Base-by-base conservation (phyloP, 2,113 vertebrate genomes). In the Melanerpes aurifrons region DNA sequence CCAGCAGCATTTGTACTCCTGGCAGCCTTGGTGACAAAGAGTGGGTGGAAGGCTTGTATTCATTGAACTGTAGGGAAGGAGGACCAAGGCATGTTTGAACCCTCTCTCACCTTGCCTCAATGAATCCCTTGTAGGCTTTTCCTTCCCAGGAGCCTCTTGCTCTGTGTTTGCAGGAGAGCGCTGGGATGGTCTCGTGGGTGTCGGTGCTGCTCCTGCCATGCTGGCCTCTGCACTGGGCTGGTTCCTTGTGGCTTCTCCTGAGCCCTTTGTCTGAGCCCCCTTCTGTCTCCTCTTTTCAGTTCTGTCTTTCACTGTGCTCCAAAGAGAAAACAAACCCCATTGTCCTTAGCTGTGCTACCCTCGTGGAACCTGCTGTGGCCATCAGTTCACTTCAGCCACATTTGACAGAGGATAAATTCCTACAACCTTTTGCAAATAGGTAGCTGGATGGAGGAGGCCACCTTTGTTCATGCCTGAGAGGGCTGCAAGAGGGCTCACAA, bases 211-310 rank as follows among this genome's bases (percentile, higher is more conserved):
- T 68, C 61, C 89, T 72, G 89, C 86, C 37, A 62, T 0, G 0
- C 78, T 56, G n/a, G 7, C 16, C 45, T 93, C 92, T 2, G 4
- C 37, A 3, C 48, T 61, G 43, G 71, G 58, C 50, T 91, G 90
- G 32, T 59, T 82, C 63, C 77, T 88, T 32, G 22, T 7, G 0
- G 0, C 32, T 90, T 96, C 96, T 67, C 87, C 93, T 13, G 76
- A 83, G 59, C 24, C 31, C 58, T 95, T 97, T 13, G 86, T 43
- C 31, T 83, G 67, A 32, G 17, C 48, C 35, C 89, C 78, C 32
- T 95, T 97, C 74, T 95, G 93, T 47, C 76, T 89, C 72, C 86
- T 97, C 86, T 72, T 96, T 15, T 96, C 97, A 63, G 81, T 54
- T 81, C 83, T 95, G 81, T 85, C 94, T 63, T 93, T 97, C 75